These are phyloP conservation scores for Sitodiplosis mosellana DNA, from an alignment of 1,140 invertebrate genomes.

Conservation along the genomic window DNA sequence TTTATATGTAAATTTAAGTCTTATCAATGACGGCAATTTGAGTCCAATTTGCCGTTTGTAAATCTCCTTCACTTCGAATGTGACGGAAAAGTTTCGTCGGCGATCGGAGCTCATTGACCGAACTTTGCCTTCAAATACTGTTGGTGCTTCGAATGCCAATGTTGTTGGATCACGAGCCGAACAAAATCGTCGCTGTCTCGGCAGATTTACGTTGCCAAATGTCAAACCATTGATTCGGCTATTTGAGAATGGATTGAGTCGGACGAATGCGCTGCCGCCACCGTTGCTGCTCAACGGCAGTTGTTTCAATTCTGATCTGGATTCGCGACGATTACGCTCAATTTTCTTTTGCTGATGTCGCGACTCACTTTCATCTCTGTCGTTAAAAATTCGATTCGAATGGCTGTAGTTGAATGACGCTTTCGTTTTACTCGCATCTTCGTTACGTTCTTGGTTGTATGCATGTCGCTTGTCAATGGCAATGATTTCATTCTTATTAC, in stretches of 20 bases:
- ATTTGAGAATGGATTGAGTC: neutral
- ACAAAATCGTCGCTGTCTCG: slow-evolving; percentile 29
- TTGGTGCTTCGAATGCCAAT: slow-evolving; percentile 36
- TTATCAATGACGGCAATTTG: slow-evolving; percentile 23
- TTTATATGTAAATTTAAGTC: slow-evolving; percentile 19
- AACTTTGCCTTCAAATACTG: slow-evolving; percentile 43
- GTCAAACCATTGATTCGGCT: neutral
- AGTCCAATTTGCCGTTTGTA: slow-evolving; percentile 37
- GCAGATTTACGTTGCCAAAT: slow-evolving; percentile 8
- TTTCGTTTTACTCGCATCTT: no score
- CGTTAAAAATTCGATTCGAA: no score
- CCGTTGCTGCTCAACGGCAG: neutral
- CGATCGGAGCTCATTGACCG: slow-evolving; percentile 36
- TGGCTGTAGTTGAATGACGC: no score
- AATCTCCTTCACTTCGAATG: slow-evolving; percentile 41
- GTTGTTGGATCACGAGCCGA: slow-evolving; percentile 37
- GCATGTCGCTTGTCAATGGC: no score
- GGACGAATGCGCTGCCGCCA: neutral
- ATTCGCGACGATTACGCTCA: slow-evolving; percentile 2
- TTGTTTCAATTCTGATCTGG: neutral
- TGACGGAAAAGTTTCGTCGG: slow-evolving; percentile 38
- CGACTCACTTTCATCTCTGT: no score
- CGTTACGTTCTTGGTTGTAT: no score
- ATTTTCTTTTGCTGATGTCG: no score
- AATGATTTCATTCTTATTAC: no score